Conservation (phyloP, 2,888 invertebrate species). For the Caradrina clavipalpis region DNA sequence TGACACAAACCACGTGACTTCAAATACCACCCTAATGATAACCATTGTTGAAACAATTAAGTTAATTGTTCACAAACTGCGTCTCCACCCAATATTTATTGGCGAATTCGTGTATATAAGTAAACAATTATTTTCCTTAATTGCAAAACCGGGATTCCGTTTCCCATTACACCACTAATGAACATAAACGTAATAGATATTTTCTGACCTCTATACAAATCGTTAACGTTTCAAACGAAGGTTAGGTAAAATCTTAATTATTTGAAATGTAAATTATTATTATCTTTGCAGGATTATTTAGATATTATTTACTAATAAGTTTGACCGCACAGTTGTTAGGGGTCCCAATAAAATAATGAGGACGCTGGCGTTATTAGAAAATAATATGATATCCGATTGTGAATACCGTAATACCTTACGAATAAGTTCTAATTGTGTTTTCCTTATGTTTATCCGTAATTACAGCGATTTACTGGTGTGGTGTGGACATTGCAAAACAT, state of each 20-base stretch:
- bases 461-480: no score
- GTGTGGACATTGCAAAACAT: no score
- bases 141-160: slow-evolving; percentile 80
- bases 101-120: slow-evolving; percentile 83
- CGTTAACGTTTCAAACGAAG: slow-evolving; percentile 68
- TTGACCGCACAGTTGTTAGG: slow-evolving; percentile 37
- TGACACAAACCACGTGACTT: slow-evolving; percentile 45
- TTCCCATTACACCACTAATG: slow-evolving; percentile 86
- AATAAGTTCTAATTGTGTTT: slow-evolving; percentile 40
- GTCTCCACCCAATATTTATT: slow-evolving; percentile 83
- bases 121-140: slow-evolving; percentile 88
- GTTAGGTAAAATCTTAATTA: slow-evolving; percentile 61
- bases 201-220: slow-evolving; percentile 85
- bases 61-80: slow-evolving; percentile 82
- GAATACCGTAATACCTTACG: slow-evolving; percentile 43
- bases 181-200: slow-evolving; percentile 89
- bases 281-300: slow-evolving; percentile 23
- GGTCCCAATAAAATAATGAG: slow-evolving; percentile 47
- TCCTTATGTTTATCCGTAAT: slow-evolving; percentile 20
- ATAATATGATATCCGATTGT: slow-evolving; percentile 46
- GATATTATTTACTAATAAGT: slow-evolving; percentile 50
- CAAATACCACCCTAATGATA: slow-evolving; percentile 57
- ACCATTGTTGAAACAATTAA: slow-evolving; percentile 80
- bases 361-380: slow-evolving; percentile 45
- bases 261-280: slow-evolving; percentile 44